These are phyloP conservation scores for Dromiciops gliroides DNA, from an alignment of 2,113 vertebrate species.

Conservation along the genomic window DNA sequence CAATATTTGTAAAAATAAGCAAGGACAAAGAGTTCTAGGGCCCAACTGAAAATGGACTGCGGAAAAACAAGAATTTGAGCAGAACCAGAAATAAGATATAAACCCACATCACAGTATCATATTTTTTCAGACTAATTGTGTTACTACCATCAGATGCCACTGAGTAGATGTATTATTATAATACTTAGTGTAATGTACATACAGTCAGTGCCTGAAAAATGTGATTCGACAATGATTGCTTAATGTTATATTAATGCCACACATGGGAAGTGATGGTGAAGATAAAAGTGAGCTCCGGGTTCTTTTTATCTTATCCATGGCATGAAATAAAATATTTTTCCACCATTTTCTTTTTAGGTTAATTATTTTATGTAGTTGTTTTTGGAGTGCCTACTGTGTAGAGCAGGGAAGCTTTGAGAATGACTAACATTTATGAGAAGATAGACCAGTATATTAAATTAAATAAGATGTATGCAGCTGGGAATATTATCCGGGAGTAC, in stretches of 20 bases:
- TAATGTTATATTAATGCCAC: conserved; percentile 24
- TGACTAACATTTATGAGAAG: conserved; percentile 86
- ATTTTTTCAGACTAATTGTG: not conserved
- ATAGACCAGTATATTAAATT: conserved; percentile 99
- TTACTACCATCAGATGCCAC: not conserved
- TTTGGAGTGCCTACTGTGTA: not conserved
- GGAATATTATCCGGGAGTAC: conserved; percentile 97
- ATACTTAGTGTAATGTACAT: not conserved
- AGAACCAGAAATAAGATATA: not conserved
- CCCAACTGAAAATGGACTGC: conserved; percentile 2
- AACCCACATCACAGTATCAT: not conserved
- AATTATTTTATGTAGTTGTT: conserved; percentile 23
- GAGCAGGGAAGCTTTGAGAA: conserved; percentile 16
- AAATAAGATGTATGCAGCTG: conserved; percentile 95
- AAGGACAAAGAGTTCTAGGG: not conserved
- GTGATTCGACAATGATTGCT: conserved; percentile 26
- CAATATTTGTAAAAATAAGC: not conserved
- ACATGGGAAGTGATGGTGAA: not conserved
- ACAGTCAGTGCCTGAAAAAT: not conserved
- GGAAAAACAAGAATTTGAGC: not conserved
- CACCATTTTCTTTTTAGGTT: conserved; percentile 33
- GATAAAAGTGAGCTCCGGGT: not conserved
- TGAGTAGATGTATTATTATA: not conserved
- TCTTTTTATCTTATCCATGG: not conserved
- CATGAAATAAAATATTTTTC: conserved; percentile 31